A percentile compares a stretch with the other conserved stretches of the same genome.
Evolutionary conservation across 2,888 invertebrate species (phyloP).

Genomic region (Mystacides longicornis): DNA sequence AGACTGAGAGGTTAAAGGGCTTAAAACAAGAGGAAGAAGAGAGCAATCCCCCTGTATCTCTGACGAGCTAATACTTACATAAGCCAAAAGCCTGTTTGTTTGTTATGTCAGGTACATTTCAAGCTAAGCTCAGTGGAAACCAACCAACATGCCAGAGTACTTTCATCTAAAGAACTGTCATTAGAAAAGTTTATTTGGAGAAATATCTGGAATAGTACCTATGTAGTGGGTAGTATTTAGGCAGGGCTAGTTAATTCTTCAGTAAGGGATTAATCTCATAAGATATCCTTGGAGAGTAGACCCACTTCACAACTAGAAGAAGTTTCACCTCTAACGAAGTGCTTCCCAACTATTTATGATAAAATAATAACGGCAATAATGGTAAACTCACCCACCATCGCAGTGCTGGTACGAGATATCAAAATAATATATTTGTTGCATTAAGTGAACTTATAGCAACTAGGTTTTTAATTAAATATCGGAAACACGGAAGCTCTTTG

Average conservation of each 20-base stretch:
- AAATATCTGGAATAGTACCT: not conserved
- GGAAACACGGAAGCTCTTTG: no score
- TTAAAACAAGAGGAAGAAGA: no score
- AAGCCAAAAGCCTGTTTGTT: not conserved
- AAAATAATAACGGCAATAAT: no score
- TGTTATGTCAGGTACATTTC: not conserved
- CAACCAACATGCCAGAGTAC: not conserved
- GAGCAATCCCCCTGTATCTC: no score
- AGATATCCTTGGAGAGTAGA: conserved; percentile 13
- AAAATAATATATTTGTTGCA: no score
- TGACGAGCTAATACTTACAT: no score
- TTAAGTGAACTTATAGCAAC: no score
- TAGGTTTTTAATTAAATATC: no score
- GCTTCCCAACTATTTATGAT: no score
- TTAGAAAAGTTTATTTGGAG: conserved; percentile 13
- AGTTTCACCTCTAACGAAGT: not conserved
- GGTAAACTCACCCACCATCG: no score
- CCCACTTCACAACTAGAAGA: not conserved
- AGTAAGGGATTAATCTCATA: conserved; percentile 4
- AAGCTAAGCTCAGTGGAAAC: not conserved
- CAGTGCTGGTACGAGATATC: no score
- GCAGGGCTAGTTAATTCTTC: conserved; percentile 7
- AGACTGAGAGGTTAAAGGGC: no score
- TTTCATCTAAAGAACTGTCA: conserved; percentile 6
- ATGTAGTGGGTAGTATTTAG: not conserved